A percentile compares a stretch with the other conserved stretches of the same genome.
Evolutionary conservation across 2,797 vertebrate genomes (phyloP).

Genomic region (Stomatorhinus walkeri): DNA sequence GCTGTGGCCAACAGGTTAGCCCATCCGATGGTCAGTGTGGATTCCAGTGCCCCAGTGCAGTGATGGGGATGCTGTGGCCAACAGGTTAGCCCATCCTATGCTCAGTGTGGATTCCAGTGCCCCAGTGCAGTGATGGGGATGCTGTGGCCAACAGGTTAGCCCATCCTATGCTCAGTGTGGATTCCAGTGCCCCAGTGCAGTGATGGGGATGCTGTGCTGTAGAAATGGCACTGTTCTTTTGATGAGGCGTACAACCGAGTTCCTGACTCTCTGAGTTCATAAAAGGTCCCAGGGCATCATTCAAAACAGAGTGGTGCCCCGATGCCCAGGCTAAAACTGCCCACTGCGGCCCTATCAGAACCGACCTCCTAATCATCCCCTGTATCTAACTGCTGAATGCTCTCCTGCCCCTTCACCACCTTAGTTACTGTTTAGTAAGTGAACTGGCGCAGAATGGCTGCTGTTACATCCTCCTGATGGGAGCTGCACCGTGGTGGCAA

Average conservation of each 20-base stretch:
- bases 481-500: fast-evolving
- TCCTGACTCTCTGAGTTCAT: not conserved
- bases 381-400: not conserved
- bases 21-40: too few relatives aligned
- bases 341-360: not conserved
- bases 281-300: not conserved
- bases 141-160: too few relatives aligned
- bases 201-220: not conserved
- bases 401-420: not conserved
- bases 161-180: too few relatives aligned
- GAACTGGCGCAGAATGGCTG: not conserved
- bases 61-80: too few relatives aligned
- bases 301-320: not conserved
- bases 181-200: too few relatives aligned
- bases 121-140: too few relatives aligned
- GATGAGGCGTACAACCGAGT: not conserved
- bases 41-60: not conserved
- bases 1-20: too few relatives aligned
- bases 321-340: not conserved
- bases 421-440: not conserved
- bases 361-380: not conserved
- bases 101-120: too few relatives aligned
- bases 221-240: too few relatives aligned
- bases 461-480: not conserved
- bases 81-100: too few relatives aligned